Evolutionary conservation across 2,888 invertebrate genomes (phyloP).

Genomic region (Micropterix aruncella): DNA sequence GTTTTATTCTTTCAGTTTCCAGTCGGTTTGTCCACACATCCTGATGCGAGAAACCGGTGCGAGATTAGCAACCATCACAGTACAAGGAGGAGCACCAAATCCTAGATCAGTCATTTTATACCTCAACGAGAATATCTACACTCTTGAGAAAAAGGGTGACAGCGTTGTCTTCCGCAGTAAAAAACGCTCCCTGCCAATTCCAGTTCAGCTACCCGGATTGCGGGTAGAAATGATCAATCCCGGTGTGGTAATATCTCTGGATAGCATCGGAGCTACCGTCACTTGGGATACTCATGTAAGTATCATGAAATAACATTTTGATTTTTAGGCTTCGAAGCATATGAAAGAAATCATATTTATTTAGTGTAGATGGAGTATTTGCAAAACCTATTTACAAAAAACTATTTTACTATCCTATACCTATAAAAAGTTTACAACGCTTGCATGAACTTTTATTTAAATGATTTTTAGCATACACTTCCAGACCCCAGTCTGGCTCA

Average conservation of each 20-base stretch:
- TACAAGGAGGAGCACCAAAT: conserved; percentile 18
- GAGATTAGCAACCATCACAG: conserved; percentile 54
- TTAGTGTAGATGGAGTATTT: no score
- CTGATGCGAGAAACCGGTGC: conserved; percentile 55
- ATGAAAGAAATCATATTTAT: no score
- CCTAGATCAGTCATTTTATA: conserved; percentile 43
- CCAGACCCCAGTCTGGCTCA: no score
- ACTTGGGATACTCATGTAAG: conserved; percentile 65
- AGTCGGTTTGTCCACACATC: conserved; percentile 63
- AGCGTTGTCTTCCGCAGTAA: conserved; percentile 38
- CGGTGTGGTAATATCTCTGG: conserved; percentile 52
- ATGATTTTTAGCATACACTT: no score
- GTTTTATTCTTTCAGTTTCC: conserved; percentile 40
- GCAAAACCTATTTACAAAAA: no score
- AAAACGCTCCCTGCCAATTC: conserved; percentile 47
- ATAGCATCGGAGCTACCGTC: conserved; percentile 49
- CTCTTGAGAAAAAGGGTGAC: conserved; percentile 32
- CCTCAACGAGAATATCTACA: conserved; percentile 56
- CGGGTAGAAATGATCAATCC: conserved; percentile 58
- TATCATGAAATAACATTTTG: conserved; percentile 5
- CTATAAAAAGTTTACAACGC: no score
- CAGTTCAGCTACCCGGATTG: conserved; percentile 57
- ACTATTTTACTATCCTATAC: no score
- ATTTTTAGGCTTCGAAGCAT: no score
- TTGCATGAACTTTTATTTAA: no score